Percentiles rank a stretch among this genome's conserved stretches.
phyloP scores from a whole-genome alignment of 2,888 invertebrate species.

The Desoria tigrina region DNA sequence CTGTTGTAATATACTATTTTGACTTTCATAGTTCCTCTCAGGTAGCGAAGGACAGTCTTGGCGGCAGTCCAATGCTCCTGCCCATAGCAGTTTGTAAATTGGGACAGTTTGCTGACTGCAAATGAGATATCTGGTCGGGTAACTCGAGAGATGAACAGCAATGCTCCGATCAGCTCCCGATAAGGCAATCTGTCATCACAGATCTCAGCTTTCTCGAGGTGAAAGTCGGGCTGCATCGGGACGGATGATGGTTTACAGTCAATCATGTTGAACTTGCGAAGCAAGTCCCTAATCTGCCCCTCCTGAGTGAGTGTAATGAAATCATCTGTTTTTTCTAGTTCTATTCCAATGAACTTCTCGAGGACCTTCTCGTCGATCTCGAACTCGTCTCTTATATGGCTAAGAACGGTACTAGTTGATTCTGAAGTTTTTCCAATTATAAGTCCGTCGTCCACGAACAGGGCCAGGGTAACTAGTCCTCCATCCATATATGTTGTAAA shows the following conservation, averaged over 20 bases:
- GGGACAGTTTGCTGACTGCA: conserved; percentile 43
- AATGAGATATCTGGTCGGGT: conserved; percentile 51
- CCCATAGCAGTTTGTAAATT: conserved; percentile 29
- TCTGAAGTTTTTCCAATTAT: conserved; percentile 4
- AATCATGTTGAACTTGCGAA: conserved; percentile 27
- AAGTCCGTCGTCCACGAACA: conserved; percentile 51
- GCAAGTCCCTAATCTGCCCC: conserved; percentile 10
- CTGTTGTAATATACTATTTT: not conserved
- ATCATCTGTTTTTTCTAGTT: not conserved
- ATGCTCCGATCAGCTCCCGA: conserved; percentile 43
- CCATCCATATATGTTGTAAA: conserved; percentile 13
- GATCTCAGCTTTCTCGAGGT: not conserved
- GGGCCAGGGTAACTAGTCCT: conserved; percentile 22
- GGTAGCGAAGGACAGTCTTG: not conserved
- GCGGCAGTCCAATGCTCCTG: not conserved
- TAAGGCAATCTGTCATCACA: conserved; percentile 27
- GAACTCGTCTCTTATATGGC: conserved; percentile 10
- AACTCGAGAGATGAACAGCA: conserved; percentile 43
- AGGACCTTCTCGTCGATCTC: conserved; percentile 1
- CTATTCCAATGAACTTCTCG: conserved; percentile 30
- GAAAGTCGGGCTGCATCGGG: conserved; percentile 25
- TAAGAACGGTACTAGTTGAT: not conserved
- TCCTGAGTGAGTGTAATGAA: conserved; percentile 26
- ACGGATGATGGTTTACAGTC: conserved; percentile 22
- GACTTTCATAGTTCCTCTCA: conserved; percentile 10